These are phyloP conservation scores for Stegastes partitus DNA, from an alignment of 2,113 vertebrate species.

Conservation along the genomic window DNA sequence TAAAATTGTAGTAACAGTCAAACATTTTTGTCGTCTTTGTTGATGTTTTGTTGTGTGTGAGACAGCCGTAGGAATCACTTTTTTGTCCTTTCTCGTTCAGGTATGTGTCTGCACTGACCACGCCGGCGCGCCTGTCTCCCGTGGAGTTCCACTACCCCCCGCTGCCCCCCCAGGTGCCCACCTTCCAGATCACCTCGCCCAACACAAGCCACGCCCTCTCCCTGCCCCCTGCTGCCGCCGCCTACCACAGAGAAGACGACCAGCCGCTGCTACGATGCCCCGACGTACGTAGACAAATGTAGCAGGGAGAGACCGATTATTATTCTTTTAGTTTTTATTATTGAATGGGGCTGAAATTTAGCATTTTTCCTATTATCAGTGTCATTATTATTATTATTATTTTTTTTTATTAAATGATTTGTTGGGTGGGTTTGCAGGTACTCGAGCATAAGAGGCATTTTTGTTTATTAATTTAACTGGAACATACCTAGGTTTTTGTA, in stretches of 20 bases:
- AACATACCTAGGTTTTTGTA: too few relatives aligned
- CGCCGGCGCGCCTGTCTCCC: constrained; percentile 95
- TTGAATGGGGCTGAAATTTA: too few relatives aligned
- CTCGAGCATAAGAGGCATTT: too few relatives aligned
- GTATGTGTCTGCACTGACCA: constrained; percentile 97
- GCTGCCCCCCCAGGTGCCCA: constrained; percentile 93
- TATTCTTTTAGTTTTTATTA: too few relatives aligned
- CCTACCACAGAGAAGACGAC: constrained; percentile 93
- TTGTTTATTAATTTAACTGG: too few relatives aligned
- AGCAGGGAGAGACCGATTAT: not conserved
- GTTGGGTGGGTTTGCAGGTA: too few relatives aligned
- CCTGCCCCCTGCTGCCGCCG: constrained; percentile 90
- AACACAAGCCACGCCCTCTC: constrained; percentile 93
- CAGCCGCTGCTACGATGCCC: constrained; percentile 92
- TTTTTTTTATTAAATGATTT: too few relatives aligned
- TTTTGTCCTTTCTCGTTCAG: constrained; percentile 71
- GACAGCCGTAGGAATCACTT: not conserved
- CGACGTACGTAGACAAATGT: constrained; percentile 64
- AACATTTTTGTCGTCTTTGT: not conserved
- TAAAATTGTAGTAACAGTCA: too few relatives aligned
- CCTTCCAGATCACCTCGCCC: constrained; percentile 97
- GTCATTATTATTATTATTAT: too few relatives aligned
- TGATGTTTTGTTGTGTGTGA: not conserved
- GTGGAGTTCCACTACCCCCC: constrained; percentile 96
- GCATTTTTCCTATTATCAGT: too few relatives aligned